These are phyloP conservation scores for Microcebus jonahi DNA, from an alignment of 2,113 vertebrate species.

Conservation along the genomic window DNA sequence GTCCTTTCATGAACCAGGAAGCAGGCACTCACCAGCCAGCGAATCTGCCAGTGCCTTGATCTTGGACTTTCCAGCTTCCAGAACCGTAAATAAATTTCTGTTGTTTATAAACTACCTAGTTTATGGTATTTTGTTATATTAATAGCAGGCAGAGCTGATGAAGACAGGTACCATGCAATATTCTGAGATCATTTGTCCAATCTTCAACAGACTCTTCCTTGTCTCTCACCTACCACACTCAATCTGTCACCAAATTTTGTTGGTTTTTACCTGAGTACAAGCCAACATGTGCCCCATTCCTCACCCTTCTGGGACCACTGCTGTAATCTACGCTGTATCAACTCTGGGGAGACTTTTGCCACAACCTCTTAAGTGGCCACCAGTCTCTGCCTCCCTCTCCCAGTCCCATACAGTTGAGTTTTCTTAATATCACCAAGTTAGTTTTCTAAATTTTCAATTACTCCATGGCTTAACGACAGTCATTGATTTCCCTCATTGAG, in stretches of 20 bases:
- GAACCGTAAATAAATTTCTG: background rate
- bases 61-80: background rate
- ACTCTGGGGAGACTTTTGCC: background rate
- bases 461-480: background rate
- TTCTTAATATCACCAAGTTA: background rate
- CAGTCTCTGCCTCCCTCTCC: background rate
- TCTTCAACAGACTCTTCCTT: background rate
- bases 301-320: background rate
- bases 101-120: background rate
- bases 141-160: background rate
- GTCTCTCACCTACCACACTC: background rate
- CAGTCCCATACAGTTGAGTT: background rate
- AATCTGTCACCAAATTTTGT: background rate
- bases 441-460: background rate
- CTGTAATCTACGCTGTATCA: background rate
- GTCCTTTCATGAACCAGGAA: background rate
- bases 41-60: background rate
- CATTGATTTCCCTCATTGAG: background rate
- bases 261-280: background rate
- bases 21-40: background rate
- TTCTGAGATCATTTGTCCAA: background rate
- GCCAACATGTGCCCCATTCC: rapidly evolving
- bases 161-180: background rate
- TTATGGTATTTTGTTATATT: background rate
- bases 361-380: background rate